Conservation (phyloP, 1,140 invertebrate genomes). For the Batillaria attramentaria region DNA sequence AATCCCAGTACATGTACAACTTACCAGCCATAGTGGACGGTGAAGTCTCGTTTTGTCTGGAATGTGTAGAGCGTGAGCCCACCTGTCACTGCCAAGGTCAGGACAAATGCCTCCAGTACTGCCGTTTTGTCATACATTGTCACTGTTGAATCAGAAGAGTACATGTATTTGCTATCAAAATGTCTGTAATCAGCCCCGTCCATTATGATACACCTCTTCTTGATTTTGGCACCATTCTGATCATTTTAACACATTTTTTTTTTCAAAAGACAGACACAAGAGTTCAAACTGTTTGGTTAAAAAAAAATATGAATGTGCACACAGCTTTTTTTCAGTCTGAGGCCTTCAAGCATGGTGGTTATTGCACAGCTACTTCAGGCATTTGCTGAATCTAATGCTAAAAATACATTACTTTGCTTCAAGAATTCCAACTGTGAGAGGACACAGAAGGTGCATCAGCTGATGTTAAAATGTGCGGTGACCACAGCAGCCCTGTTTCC, state of each 20-base stretch:
- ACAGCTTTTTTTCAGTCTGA: not conserved
- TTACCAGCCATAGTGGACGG: constrained; percentile 58
- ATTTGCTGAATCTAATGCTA: too few relatives aligned
- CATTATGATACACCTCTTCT: not conserved
- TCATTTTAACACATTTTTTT: not conserved
- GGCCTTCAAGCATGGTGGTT: too few relatives aligned
- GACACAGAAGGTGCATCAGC: too few relatives aligned
- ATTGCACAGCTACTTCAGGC: too few relatives aligned
- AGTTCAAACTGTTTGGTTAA: not conserved
- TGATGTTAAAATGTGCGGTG: too few relatives aligned
- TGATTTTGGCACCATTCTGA: not conserved
- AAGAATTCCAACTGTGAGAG: too few relatives aligned
- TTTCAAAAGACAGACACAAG: not conserved
- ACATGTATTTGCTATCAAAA: constrained; percentile 7
- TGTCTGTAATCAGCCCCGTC: not conserved
- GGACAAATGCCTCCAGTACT: constrained; percentile 82
- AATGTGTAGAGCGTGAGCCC: constrained; percentile 84
- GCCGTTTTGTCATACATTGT: constrained; percentile 81
- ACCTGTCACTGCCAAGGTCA: constrained; percentile 82
- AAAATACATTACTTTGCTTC: too few relatives aligned
- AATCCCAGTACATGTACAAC: too few relatives aligned
- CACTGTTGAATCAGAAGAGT: constrained; percentile 72
- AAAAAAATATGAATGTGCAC: not conserved
- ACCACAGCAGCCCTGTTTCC: too few relatives aligned
- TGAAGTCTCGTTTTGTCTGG: constrained; percentile 87